Percentiles rank a stretch among this genome's conserved stretches.
Conservation (phyloP, 2,113 vertebrate species). For the Amphiprion percula region DNA sequence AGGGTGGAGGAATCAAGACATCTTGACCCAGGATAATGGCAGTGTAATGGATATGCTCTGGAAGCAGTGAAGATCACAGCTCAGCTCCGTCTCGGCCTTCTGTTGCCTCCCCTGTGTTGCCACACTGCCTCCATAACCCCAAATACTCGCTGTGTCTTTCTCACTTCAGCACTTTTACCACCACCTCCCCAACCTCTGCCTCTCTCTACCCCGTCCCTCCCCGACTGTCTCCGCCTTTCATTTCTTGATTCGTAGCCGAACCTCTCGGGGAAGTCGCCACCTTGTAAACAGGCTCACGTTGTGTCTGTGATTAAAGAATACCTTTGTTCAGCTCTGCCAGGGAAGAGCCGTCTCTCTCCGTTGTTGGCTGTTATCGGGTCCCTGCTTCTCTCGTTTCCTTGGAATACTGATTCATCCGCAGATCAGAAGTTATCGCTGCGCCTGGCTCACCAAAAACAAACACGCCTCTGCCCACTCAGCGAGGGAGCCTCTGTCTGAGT, state of each 20-base stretch:
- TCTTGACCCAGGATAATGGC: slow-evolving; percentile 65
- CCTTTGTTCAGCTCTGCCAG: slow-evolving; percentile 47
- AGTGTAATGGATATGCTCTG: slow-evolving; percentile 65
- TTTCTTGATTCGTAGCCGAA: slow-evolving; percentile 20
- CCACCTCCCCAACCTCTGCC: slow-evolving; percentile 19
- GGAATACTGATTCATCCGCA: slow-evolving; percentile 60
- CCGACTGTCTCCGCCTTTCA: slow-evolving; percentile 40
- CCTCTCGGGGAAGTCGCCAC: slow-evolving; percentile 42
- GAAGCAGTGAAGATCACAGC: slow-evolving; percentile 48
- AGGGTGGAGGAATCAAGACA: slow-evolving; percentile 30
- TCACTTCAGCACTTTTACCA: slow-evolving; percentile 35
- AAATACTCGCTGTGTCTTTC: slow-evolving; percentile 36
- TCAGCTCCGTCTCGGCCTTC: slow-evolving; percentile 32
- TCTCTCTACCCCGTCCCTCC: slow-evolving; percentile 10
- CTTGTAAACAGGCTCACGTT: slow-evolving; percentile 50
- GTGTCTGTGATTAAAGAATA: slow-evolving; percentile 59
- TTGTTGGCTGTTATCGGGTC: slow-evolving; percentile 34
- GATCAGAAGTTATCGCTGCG: slow-evolving; percentile 37
- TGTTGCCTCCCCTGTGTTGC: slow-evolving; percentile 48
- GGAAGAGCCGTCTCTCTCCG: slow-evolving; percentile 29
- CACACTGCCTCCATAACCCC: slow-evolving; percentile 71
- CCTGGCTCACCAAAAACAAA: slow-evolving; percentile 40
- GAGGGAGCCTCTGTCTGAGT: slow-evolving; percentile 18
- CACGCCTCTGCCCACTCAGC: slow-evolving; percentile 39
- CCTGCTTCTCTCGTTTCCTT: slow-evolving; percentile 50